Conservation (phyloP, 2,113 vertebrate species). For the Cephalopterus ornatus region DNA sequence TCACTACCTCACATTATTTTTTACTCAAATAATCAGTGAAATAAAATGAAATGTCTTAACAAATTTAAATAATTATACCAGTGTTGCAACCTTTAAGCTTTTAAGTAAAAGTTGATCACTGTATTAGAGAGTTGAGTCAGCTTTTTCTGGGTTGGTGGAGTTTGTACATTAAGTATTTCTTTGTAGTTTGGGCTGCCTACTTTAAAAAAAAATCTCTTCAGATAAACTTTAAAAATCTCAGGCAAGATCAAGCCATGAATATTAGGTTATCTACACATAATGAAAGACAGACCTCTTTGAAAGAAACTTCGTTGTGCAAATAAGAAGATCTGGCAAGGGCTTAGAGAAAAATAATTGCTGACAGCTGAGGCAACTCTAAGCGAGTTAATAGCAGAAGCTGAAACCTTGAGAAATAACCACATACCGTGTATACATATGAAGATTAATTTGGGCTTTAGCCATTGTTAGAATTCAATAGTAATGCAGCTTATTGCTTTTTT, state of each 20-base stretch:
- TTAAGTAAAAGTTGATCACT: not conserved
- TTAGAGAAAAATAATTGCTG: not conserved
- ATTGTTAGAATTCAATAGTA: not conserved
- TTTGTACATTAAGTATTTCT: not conserved
- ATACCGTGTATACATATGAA: not conserved
- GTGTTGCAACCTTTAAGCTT: not conserved
- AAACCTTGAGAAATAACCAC: not conserved
- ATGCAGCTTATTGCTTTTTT: not conserved
- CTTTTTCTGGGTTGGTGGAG: not conserved
- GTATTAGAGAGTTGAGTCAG: not conserved
- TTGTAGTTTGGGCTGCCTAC: not conserved
- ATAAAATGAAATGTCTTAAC: not conserved
- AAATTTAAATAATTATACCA: not conserved
- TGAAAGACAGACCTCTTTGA: not conserved
- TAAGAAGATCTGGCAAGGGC: not conserved
- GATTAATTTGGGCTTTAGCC: not conserved
- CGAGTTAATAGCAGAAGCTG: not conserved
- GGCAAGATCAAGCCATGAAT: not conserved
- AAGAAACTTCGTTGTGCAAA: not conserved
- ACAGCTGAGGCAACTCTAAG: not conserved
- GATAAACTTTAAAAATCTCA: not conserved
- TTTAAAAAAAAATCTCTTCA: not conserved
- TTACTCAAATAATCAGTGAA: not conserved
- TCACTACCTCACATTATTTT: not conserved
- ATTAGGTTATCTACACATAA: not conserved